These are phyloP conservation scores for Vulpes lagopus DNA, from an alignment of 2,113 vertebrate genomes.

Conservation along the genomic window DNA sequence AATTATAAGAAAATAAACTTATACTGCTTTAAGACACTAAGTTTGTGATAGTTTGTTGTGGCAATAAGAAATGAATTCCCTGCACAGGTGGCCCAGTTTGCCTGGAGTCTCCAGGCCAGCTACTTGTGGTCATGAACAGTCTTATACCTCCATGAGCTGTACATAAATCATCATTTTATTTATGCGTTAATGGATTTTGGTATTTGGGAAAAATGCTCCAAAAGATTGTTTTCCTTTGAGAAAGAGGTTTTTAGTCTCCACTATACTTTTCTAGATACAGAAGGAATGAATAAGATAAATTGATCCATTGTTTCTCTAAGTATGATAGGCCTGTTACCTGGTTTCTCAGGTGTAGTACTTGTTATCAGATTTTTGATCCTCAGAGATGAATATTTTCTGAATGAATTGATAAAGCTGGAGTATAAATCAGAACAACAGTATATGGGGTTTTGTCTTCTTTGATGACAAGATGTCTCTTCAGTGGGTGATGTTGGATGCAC, in stretches of 20 bases:
- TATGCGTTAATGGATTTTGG: neutral
- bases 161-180: neutral
- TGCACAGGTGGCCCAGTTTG: neutral
- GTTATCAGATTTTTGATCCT: neutral
- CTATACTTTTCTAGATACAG: neutral
- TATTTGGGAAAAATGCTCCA: neutral
- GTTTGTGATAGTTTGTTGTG: neutral
- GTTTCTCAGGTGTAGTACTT: neutral
- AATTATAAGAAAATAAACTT: neutral
- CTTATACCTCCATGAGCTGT: neutral
- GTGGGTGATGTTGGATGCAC: neutral
- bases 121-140: neutral
- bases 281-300: neutral
- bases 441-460: neutral
- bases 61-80: neutral
- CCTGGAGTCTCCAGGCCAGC: neutral
- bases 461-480: neutral
- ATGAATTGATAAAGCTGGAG: neutral
- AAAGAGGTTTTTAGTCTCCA: neutral
- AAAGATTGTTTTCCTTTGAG: neutral
- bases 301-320: neutral
- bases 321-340: neutral
- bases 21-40: neutral
- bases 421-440: constrained; percentile 26
- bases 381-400: constrained; percentile 16